A percentile compares a stretch with the other conserved stretches of the same genome.
Evolutionary conservation across 2,113 vertebrate species (phyloP).

Genomic region (Pan paniscus): DNA sequence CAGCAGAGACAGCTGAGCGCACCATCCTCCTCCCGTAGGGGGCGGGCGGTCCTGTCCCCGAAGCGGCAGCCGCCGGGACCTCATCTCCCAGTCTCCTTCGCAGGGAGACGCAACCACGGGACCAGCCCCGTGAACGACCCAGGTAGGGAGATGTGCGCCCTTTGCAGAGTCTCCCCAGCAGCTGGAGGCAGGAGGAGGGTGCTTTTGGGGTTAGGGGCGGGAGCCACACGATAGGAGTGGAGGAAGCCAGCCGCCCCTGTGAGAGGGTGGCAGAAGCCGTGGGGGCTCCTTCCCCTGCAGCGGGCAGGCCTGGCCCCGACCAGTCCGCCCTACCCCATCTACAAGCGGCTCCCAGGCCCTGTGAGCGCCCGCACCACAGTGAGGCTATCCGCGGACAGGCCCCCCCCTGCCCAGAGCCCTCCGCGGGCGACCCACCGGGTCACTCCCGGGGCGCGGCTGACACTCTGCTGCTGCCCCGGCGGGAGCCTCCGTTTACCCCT

Average conservation of each 20-base stretch:
- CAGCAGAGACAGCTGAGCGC: rapidly evolving
- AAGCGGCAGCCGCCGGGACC: too few species aligned
- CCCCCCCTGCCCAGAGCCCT: background rate
- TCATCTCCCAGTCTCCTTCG: too few species aligned
- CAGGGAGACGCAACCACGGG: background rate
- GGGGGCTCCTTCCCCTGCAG: rapidly evolving
- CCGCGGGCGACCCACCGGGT: too few species aligned
- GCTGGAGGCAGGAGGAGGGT: background rate
- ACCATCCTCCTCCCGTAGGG: too few species aligned
- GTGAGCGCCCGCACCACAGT: rapidly evolving
- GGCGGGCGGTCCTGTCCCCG: too few species aligned
- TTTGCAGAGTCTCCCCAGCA: too few species aligned
- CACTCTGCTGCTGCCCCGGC: background rate
- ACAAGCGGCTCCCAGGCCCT: background rate
- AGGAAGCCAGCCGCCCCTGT: background rate
- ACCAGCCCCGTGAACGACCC: background rate
- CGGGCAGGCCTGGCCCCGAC: background rate
- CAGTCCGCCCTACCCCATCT: background rate
- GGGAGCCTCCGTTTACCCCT: background rate
- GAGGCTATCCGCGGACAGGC: background rate
- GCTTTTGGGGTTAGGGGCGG: too few species aligned
- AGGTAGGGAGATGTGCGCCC: too few species aligned
- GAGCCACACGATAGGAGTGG: rapidly evolving
- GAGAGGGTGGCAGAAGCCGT: rapidly evolving
- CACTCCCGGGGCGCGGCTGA: too few species aligned